Conservation (phyloP, 2,888 invertebrate species). For the Stenodema calcarata region DNA sequence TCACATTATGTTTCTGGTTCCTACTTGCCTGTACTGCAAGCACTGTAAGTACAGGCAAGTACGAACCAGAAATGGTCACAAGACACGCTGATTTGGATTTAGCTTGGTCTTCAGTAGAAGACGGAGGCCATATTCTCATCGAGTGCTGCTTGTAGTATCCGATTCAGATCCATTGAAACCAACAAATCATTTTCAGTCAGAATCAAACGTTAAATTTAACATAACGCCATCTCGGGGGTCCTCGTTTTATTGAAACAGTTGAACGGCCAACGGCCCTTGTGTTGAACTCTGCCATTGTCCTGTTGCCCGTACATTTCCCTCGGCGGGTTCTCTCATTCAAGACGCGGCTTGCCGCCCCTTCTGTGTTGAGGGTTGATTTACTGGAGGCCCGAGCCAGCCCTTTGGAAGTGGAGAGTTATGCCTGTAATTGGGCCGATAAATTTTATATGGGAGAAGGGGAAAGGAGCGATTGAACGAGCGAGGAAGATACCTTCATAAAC, state of each 20-base stretch:
- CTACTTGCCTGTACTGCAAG: no score
- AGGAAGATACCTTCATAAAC: constrained; percentile 26
- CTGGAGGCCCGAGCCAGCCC: background rate
- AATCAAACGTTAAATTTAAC: background rate
- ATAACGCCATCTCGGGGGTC: background rate
- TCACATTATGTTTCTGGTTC: no score
- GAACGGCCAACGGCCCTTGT: background rate
- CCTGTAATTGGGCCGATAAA: constrained; percentile 29
- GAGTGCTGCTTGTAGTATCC: background rate
- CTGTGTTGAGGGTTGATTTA: constrained; percentile 22
- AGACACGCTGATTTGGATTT: no score
- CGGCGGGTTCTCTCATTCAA: background rate
- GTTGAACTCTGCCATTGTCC: background rate
- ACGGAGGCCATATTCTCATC: no score
- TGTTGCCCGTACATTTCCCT: background rate
- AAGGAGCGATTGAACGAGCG: background rate
- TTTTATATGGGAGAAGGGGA: background rate
- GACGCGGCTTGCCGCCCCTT: constrained; percentile 17
- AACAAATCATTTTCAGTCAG: background rate
- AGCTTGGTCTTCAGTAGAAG: no score
- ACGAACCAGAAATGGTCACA: no score
- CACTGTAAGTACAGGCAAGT: no score
- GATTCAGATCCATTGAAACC: background rate
- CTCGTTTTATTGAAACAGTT: background rate
- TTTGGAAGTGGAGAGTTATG: constrained; percentile 24